These are phyloP conservation scores for Callionymus lyra DNA, from an alignment of 2,113 vertebrate species.

Conservation along the genomic window DNA sequence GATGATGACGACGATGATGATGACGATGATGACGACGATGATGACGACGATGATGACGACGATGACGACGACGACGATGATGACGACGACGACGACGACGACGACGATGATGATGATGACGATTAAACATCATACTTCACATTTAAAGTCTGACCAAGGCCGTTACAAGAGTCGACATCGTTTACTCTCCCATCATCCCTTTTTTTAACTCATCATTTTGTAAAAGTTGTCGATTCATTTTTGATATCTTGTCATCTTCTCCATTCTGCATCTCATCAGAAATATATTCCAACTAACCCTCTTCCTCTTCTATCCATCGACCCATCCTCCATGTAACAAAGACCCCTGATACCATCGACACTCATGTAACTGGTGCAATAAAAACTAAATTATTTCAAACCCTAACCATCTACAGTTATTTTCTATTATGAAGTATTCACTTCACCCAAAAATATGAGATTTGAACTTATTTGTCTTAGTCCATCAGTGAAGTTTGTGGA, in stretches of 20 bases:
- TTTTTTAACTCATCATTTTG: constrained; percentile 43
- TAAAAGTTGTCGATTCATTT: constrained; percentile 37
- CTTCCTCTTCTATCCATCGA: constrained; percentile 5
- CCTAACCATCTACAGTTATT: constrained; percentile 33
- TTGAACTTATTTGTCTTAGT: constrained; percentile 25
- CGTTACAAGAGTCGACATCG: constrained; percentile 54
- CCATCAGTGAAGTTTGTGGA: constrained; percentile 42
- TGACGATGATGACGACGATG: background rate
- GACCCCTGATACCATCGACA: background rate
- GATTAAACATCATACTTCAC: constrained; percentile 31
- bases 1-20: constrained; percentile 14
- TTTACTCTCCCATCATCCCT: constrained; percentile 26
- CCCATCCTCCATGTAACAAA: constrained; percentile 30
- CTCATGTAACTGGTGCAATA: constrained; percentile 42
- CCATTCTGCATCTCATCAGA: constrained; percentile 30
- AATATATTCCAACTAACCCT: constrained; percentile 40
- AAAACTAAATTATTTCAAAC: constrained; percentile 31
- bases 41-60: background rate
- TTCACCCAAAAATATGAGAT: constrained; percentile 30
- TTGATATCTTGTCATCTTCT: constrained; percentile 33
- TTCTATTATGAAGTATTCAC: constrained; percentile 37
- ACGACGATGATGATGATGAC: constrained; percentile 37
- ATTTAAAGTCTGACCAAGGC: constrained; percentile 55
- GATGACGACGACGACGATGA: constrained; percentile 46
- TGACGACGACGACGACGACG: constrained; percentile 73